phyloP scores from a whole-genome alignment of 2,888 invertebrate genomes.

The Baronia brevicornis region DNA sequence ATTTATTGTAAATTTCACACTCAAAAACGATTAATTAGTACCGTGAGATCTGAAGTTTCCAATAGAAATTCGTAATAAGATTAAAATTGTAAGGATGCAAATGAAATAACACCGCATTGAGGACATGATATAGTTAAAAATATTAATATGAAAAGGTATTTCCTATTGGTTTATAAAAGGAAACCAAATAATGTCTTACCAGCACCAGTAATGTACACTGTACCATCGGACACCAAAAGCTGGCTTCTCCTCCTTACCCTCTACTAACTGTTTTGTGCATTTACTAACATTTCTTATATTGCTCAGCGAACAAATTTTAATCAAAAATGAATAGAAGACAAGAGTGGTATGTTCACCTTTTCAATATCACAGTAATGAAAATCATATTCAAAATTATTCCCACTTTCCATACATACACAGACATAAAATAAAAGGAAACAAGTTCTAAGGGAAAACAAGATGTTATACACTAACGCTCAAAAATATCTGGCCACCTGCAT shows the following conservation, averaged over 20 bases:
- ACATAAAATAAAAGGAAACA: too few species aligned
- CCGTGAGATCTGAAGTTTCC: slow-evolving; percentile 72
- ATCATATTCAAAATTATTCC: slow-evolving; percentile 38
- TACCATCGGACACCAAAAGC: slow-evolving; percentile 66
- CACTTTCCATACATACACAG: slow-evolving; percentile 38
- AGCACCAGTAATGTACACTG: slow-evolving; percentile 52
- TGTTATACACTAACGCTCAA: too few species aligned
- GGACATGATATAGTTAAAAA: slow-evolving; percentile 76
- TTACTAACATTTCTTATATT: slow-evolving; percentile 48
- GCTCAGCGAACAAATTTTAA: slow-evolving; percentile 33
- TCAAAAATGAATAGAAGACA: slow-evolving; percentile 41
- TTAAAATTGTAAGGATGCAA: slow-evolving; percentile 61
- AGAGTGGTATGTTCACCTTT: slow-evolving; percentile 48
- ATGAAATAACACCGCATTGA: slow-evolving; percentile 65
- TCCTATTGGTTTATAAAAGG: slow-evolving; percentile 65
- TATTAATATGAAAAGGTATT: slow-evolving; percentile 75
- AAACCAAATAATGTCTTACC: slow-evolving; percentile 62
- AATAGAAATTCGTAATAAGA: slow-evolving; percentile 45
- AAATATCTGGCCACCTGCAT: too few species aligned
- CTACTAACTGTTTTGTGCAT: slow-evolving; percentile 50
- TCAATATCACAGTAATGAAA: slow-evolving; percentile 68
- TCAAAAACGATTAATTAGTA: slow-evolving; percentile 57
- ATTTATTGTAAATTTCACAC: slow-evolving; percentile 45
- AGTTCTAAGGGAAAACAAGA: slow-evolving; percentile 5
- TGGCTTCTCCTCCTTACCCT: slow-evolving; percentile 64